These are phyloP conservation scores for Calonectris borealis DNA, from an alignment of 2,113 vertebrate genomes.

Conservation along the genomic window DNA sequence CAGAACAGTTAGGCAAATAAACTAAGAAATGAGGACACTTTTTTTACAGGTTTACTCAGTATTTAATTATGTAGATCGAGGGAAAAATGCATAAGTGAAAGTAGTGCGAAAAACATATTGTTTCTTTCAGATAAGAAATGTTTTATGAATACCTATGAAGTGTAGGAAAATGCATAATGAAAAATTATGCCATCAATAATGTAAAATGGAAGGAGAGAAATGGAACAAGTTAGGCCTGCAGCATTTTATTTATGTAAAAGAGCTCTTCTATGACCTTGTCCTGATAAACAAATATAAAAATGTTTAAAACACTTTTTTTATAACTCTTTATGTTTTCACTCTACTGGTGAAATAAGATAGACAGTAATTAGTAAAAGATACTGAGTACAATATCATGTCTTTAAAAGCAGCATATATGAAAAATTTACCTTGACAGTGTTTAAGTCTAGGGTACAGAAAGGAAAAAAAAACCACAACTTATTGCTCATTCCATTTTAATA, in stretches of 20 bases:
- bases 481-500: not conserved
- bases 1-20: not conserved
- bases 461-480: not conserved
- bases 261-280: constrained; percentile 13
- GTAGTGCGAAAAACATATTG: constrained; percentile 54
- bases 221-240: constrained; percentile 53
- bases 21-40: not conserved
- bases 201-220: constrained; percentile 51
- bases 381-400: not conserved
- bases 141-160: constrained; percentile 57
- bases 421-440: not conserved
- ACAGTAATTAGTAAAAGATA: constrained; percentile 24
- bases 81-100: not conserved
- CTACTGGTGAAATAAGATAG: constrained; percentile 15
- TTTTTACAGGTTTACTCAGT: not conserved
- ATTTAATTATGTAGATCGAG: not conserved
- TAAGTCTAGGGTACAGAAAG: not conserved
- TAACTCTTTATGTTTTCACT: not conserved
- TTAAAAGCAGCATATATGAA: not conserved
- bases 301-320: not conserved
- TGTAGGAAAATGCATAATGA: constrained; percentile 57
- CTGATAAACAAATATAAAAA: constrained; percentile 46
- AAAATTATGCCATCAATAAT: constrained; percentile 63
- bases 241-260: constrained; percentile 56
- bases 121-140: constrained; percentile 70